Conservation (phyloP, 1,140 invertebrate genomes). For the Bilobella aurantiaca region DNA sequence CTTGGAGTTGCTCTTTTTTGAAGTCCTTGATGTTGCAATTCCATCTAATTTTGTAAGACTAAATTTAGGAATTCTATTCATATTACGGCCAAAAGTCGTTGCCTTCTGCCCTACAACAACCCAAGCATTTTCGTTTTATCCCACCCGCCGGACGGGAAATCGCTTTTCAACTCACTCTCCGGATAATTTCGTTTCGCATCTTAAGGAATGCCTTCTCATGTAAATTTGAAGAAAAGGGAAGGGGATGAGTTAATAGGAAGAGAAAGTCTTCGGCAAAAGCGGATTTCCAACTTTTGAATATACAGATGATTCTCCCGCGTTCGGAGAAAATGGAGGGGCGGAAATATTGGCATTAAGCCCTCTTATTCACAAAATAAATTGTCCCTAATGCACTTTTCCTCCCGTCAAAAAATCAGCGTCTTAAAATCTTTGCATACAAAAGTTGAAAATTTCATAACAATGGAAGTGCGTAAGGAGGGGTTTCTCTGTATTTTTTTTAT, state of each 20-base stretch:
- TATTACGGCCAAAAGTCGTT: too few relatives aligned
- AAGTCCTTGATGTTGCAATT: constrained; percentile 1
- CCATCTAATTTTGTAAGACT: constrained; percentile 1
- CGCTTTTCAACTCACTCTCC: neutral
- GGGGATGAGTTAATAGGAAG: neutral
- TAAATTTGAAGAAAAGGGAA: neutral
- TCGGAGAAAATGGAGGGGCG: neutral
- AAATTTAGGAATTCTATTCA: neutral
- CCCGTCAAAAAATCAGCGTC: neutral
- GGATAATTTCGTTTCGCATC: neutral
- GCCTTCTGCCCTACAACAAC: neutral
- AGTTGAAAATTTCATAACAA: too few relatives aligned
- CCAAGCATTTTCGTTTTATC: neutral
- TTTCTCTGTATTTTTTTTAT: neutral
- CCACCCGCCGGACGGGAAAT: constrained; percentile 4
- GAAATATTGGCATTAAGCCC: constrained; percentile 1
- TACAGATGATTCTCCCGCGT: too few relatives aligned
- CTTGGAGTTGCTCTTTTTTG: neutral
- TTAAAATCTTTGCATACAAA: too few relatives aligned
- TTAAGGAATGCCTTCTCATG: too few relatives aligned
- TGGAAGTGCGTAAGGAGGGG: too few relatives aligned
- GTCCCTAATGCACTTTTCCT: constrained; percentile 5
- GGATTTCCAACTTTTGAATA: too few relatives aligned
- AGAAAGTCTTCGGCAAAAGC: neutral
- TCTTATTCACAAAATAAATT: constrained; percentile 2